These are phyloP conservation scores for Athalia cordata DNA, from an alignment of 2,888 invertebrate genomes.

Conservation along the genomic window DNA sequence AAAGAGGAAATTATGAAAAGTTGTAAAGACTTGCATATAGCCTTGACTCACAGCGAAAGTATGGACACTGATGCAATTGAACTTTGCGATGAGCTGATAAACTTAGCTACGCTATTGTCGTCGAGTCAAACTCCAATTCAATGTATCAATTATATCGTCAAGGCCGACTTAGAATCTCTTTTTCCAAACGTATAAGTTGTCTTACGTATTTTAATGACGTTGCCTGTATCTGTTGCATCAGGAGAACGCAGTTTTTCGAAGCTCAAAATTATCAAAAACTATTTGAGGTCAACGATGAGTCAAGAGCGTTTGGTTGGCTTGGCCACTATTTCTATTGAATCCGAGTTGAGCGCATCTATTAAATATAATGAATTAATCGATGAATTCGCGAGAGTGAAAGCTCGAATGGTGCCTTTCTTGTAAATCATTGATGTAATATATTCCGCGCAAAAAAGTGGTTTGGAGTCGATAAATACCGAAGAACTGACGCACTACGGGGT, in stretches of 20 bases:
- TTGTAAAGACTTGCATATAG: slow-evolving; percentile 49
- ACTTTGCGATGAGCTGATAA: slow-evolving; percentile 1
- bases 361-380: background rate
- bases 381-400: background rate
- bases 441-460: background rate
- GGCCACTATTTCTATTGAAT: slow-evolving; percentile 35
- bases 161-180: background rate
- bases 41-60: slow-evolving; percentile 47
- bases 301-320: slow-evolving; percentile 48
- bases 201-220: slow-evolving; percentile 47
- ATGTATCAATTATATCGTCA: background rate
- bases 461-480: slow-evolving; percentile 4
- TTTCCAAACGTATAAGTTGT: slow-evolving; percentile 46
- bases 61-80: slow-evolving; percentile 48
- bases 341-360: background rate
- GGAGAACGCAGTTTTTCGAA: slow-evolving; percentile 49
- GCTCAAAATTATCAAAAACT: slow-evolving; percentile 50
- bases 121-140: background rate
- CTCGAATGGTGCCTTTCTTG: background rate
- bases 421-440: background rate
- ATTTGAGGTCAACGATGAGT: slow-evolving; percentile 48
- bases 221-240: slow-evolving; percentile 49
- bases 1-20: slow-evolving; percentile 6
- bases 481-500: slow-evolving; percentile 3
- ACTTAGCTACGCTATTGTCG: background rate